Evolutionary conservation across 1,140 invertebrate species (phyloP).

Genomic region (Platyscapa corneri): DNA sequence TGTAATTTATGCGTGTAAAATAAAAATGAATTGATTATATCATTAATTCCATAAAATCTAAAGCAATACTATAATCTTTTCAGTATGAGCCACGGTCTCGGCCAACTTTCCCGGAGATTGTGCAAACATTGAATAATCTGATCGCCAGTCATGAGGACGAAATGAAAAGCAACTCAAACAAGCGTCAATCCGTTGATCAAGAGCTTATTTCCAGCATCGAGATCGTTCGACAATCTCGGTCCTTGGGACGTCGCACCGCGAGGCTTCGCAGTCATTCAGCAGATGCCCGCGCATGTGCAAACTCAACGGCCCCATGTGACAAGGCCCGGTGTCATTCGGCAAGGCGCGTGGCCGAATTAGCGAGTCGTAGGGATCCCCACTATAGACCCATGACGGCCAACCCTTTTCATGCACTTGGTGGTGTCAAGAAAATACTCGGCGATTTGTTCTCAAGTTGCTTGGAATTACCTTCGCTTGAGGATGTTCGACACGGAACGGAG

Average conservation of each 20-base stretch:
- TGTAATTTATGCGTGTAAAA: too few species aligned
- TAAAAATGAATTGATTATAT: neutral
- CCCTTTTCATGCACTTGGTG: constrained; percentile 82
- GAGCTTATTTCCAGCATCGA: constrained; percentile 68
- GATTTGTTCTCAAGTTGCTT: constrained; percentile 85
- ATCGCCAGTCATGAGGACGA: constrained; percentile 70
- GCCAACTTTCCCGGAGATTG: constrained; percentile 88
- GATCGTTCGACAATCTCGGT: constrained; percentile 65
- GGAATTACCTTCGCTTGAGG: constrained; percentile 80
- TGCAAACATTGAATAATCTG: constrained; percentile 73
- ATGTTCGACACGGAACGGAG: constrained; percentile 62
- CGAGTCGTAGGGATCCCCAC: constrained; percentile 86
- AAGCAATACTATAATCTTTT: constrained; percentile 53
- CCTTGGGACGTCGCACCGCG: constrained; percentile 58
- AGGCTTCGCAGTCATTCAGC: constrained; percentile 68
- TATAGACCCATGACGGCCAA: constrained; percentile 82
- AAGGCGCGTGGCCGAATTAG: constrained; percentile 81
- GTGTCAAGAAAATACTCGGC: constrained; percentile 86
- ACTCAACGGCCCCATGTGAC: constrained; percentile 75
- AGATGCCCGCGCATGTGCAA: constrained; percentile 68
- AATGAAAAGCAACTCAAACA: constrained; percentile 58
- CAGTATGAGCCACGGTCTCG: constrained; percentile 90
- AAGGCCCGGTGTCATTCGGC: constrained; percentile 82
- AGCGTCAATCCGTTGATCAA: constrained; percentile 65
- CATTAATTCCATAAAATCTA: too few species aligned